Percentiles rank a stretch among this genome's conserved stretches.
phyloP scores from a whole-genome alignment of 2,113 vertebrate species.

The Phylloscopus trochilus region DNA sequence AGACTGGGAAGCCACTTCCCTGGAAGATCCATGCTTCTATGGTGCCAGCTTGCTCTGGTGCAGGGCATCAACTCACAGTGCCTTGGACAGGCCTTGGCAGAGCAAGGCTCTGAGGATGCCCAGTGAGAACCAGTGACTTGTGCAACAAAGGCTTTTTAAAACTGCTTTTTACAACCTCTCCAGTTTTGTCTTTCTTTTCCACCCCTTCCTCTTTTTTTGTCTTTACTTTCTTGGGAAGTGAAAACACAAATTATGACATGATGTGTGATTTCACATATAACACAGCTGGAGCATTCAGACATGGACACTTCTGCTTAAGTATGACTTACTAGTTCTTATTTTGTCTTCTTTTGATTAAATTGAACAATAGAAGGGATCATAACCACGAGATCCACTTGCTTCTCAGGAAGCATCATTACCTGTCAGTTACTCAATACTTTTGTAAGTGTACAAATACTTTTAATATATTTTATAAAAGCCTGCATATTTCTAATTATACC shows the following conservation, averaged over 20 bases:
- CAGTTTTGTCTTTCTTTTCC: neutral
- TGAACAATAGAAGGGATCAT: neutral
- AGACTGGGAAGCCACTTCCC: neutral
- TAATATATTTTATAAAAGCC: neutral
- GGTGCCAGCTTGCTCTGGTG: neutral
- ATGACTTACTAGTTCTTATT: neutral
- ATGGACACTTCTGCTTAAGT: neutral
- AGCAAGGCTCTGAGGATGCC: neutral
- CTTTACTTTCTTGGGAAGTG: neutral
- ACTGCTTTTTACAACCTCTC: neutral
- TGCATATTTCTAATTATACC: neutral
- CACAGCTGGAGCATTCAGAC: neutral
- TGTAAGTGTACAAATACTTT: neutral
- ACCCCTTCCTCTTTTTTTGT: neutral
- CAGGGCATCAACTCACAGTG: accelerated
- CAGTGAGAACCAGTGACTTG: neutral
- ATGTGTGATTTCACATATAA: neutral
- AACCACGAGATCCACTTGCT: neutral
- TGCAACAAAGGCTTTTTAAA: neutral
- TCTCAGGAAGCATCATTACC: neutral
- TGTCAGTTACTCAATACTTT: neutral
- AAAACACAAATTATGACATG: neutral
- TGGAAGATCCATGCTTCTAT: neutral
- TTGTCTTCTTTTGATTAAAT: neutral
- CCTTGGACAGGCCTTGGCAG: neutral